Evolutionary conservation across 2,797 vertebrate species (phyloP), one percentile per base, ranked within the genome.

Genomic region (Dendrocincla tyrannina): DNA sequence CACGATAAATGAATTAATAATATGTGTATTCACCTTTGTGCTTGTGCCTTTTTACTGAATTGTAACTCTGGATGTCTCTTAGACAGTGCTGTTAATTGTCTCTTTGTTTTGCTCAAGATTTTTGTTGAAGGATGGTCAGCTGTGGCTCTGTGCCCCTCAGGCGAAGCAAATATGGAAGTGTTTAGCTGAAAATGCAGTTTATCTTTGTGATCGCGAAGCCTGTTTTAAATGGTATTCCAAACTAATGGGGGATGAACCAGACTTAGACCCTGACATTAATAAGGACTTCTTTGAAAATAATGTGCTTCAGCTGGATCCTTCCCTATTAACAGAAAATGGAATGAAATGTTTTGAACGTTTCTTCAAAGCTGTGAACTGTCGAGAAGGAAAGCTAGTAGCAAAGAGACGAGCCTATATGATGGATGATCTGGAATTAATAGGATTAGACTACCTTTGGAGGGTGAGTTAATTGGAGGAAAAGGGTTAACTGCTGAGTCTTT

Each of bases 201-300:
- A 99, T 97, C 99, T 99, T 96, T 99, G 99, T 98, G 99, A 99
- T 98, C 99, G 99, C 1, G 99, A 99, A 98, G 99, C 99, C 97
- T 99, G 99, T 98, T 99, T 99, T 98, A 99, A 99, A 98, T 99
- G 99, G 99, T 99, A 99, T 98, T 99, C 99, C 93, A 99, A 99
- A 96, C 98, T 99, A 93, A 99, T 99, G 99, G 99, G 99, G 35
- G 99, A 99, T 88, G 99, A 99, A 97, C 99, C 99, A 78, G 99
- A 99, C 97, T 98, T 99, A 94, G 99, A 99, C 96, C 99, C 99
- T 74, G 99, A 99, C 98, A 99, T 99, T 97, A 99, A 99, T 97
- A 99, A 99, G 98, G 99, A 99, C 98, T 99, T 99, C 97, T 99
- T 99, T 98, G 99, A 99, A 98, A 99, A 99, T 97, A 99, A 99